phyloP scores from a whole-genome alignment of 2,113 vertebrate species.

The Brachyhypopomus occidentalis region DNA sequence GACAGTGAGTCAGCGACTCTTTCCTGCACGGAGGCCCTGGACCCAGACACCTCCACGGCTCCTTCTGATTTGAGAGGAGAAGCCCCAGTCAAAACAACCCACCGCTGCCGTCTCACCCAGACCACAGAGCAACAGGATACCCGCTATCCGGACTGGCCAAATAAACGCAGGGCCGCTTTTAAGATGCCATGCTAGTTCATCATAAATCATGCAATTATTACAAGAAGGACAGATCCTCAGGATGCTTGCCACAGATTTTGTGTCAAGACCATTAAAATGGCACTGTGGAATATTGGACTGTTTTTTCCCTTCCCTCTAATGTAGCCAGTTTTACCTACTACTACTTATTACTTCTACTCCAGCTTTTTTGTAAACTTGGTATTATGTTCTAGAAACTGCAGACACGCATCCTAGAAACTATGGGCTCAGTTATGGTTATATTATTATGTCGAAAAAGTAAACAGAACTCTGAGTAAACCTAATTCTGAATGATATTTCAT shows the following conservation, averaged over 20 bases:
- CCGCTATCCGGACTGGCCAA: slow-evolving; percentile 50
- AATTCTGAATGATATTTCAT: neutral
- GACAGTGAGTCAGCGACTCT: slow-evolving; percentile 62
- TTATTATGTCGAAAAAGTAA: neutral
- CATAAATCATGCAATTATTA: slow-evolving; percentile 57
- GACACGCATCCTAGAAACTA: slow-evolving; percentile 8
- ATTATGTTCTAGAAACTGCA: slow-evolving; percentile 6
- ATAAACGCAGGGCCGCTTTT: slow-evolving; percentile 40
- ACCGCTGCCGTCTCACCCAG: slow-evolving; percentile 54
- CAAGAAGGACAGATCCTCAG: slow-evolving; percentile 46
- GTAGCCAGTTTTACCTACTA: no score
- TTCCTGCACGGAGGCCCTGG: slow-evolving; percentile 36
- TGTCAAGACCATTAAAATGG: slow-evolving; percentile 7
- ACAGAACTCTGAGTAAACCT: neutral
- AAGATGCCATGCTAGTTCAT: slow-evolving; percentile 52
- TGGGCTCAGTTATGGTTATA: neutral
- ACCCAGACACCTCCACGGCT: slow-evolving; percentile 52
- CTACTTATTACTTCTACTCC: neutral
- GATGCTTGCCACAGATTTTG: slow-evolving; percentile 36
- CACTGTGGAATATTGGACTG: slow-evolving; percentile 7
- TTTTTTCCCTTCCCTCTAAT: neutral
- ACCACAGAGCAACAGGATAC: slow-evolving; percentile 57
- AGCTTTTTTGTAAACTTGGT: neutral
- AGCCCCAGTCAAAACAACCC: slow-evolving; percentile 57
- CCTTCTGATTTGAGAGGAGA: slow-evolving; percentile 54